A percentile compares a stretch with the other conserved stretches of the same genome.
These are phyloP conservation scores for Engraulis encrasicolus DNA, from an alignment of 2,113 vertebrate genomes.

Conservation along the genomic window DNA sequence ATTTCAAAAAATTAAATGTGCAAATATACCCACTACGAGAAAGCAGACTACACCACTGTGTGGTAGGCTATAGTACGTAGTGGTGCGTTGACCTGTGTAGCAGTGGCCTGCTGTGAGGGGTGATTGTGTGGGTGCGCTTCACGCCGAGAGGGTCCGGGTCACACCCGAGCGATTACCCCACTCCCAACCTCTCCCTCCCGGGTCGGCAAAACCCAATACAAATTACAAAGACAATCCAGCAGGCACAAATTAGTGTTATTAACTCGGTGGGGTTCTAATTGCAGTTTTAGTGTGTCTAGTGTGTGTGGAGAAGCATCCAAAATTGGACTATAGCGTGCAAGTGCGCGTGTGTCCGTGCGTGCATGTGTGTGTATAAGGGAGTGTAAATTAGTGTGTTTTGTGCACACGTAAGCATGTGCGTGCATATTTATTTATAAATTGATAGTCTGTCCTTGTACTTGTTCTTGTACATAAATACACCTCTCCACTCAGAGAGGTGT, in stretches of 20 bases:
- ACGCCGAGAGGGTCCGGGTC: background rate
- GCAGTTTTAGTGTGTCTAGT: slow-evolving; percentile 26
- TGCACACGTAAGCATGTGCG: background rate
- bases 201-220: background rate
- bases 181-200: background rate
- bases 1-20: no score
- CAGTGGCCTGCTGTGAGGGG: background rate
- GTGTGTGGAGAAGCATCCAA: background rate
- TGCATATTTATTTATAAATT: no score
- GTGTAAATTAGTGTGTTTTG: background rate
- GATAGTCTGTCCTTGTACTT: no score
- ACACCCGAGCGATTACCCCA: slow-evolving; percentile 12
- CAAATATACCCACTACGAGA: no score
- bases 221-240: slow-evolving; percentile 21
- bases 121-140: background rate
- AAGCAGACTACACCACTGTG: no score
- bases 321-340: background rate
- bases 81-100: background rate
- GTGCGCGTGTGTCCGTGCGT: background rate
- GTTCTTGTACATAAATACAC: no score
- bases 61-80: no score
- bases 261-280: slow-evolving; percentile 48
- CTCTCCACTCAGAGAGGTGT: no score
- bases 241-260: slow-evolving; percentile 51
- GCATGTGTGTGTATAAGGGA: background rate